Conservation (phyloP, 2,797 vertebrate species). For the Rhynchotus rufescens region DNA sequence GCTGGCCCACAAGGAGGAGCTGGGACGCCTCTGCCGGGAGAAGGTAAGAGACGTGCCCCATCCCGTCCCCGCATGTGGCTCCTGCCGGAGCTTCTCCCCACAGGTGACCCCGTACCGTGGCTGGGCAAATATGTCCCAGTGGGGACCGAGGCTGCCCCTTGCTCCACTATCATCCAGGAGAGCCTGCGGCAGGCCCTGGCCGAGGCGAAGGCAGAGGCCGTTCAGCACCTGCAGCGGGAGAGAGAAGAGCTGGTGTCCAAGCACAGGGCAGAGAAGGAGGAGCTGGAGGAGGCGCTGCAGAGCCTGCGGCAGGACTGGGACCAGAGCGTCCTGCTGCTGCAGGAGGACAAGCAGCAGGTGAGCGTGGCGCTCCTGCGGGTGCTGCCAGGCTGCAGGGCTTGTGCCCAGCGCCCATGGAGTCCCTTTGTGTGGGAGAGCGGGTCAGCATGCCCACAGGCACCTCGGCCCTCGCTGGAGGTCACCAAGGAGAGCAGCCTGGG, state of each 20-base stretch:
- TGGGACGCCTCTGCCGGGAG: conserved; percentile 76
- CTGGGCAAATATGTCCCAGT: neutral
- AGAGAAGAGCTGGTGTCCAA: conserved; percentile 77
- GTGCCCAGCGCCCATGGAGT: neutral
- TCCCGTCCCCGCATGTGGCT: too few species aligned
- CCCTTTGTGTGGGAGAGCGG: neutral
- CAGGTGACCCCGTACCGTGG: neutral
- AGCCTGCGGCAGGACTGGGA: conserved; percentile 80
- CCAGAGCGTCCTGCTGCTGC: conserved; percentile 81
- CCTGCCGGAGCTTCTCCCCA: neutral
- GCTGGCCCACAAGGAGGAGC: conserved; percentile 78
- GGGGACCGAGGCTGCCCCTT: neutral
- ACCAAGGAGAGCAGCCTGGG: too few species aligned
- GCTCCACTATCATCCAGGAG: conserved; percentile 74
- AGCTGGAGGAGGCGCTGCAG: conserved; percentile 81
- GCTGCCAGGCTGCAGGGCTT: too few species aligned
- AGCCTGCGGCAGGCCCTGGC: conserved; percentile 75
- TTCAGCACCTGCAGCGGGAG: conserved; percentile 76
- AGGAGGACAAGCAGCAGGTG: conserved; percentile 87
- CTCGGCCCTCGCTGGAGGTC: neutral
- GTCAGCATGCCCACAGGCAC: too few species aligned
- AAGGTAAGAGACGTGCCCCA: conserved; percentile 74
- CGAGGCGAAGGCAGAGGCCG: conserved; percentile 74
- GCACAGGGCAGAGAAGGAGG: conserved; percentile 76
- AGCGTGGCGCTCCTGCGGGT: neutral